These are phyloP conservation scores for Elaphurus davidianus DNA, from an alignment of 2,113 vertebrate genomes.

Conservation along the genomic window DNA sequence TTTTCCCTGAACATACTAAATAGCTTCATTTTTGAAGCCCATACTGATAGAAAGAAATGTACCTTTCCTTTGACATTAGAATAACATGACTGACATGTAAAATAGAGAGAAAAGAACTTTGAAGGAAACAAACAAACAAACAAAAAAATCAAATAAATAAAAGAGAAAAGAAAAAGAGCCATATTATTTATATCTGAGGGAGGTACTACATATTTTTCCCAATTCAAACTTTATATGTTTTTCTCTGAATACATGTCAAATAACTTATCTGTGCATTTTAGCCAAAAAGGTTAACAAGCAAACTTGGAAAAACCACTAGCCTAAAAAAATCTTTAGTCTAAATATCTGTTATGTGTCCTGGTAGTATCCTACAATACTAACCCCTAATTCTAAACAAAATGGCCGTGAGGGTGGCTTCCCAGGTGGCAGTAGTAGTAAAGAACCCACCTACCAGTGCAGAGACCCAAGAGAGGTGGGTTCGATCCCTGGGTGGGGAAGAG, in stretches of 20 bases:
- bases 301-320: neutral
- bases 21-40: neutral
- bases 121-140: neutral
- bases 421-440: neutral
- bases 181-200: neutral
- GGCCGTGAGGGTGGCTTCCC: neutral
- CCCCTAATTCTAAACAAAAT: neutral
- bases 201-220: neutral
- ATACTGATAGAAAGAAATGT: neutral
- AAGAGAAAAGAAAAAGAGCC: neutral
- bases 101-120: neutral
- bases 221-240: neutral
- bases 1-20: constrained; percentile 6
- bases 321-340: neutral
- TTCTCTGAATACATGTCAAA: neutral
- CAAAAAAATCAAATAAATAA: neutral
- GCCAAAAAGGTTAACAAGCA: neutral
- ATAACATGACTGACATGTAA: neutral
- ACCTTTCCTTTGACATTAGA: neutral
- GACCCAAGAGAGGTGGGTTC: neutral
- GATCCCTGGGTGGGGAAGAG: neutral
- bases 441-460: neutral
- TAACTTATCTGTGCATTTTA: neutral
- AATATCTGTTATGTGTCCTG: neutral
- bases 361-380: neutral